A percentile compares a stretch with the other conserved stretches of the same genome.
phyloP scores from a whole-genome alignment of 1,140 invertebrate species.

The Zaprionus taronus region DNA sequence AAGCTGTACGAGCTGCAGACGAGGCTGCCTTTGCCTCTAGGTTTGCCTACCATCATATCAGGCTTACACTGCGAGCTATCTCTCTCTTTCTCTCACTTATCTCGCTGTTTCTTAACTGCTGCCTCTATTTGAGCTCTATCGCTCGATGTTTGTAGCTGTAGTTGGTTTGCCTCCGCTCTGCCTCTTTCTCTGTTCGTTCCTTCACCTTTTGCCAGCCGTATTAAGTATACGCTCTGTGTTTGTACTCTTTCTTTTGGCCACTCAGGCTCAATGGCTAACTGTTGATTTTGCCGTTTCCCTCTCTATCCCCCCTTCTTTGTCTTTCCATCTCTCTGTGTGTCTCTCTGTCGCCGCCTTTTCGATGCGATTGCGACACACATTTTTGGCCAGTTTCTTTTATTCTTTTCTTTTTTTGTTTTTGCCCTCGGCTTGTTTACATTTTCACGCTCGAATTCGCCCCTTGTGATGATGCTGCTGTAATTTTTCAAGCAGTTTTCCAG shows the following conservation, averaged over 20 bases:
- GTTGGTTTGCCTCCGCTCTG: not conserved
- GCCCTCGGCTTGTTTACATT: slow-evolving; percentile 74
- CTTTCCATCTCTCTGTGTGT: slow-evolving; percentile 7
- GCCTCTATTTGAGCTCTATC: slow-evolving; percentile 9
- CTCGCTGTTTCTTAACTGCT: not conserved
- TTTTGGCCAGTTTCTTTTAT: slow-evolving; percentile 42
- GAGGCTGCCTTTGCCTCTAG: not conserved
- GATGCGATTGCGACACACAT: slow-evolving; percentile 71
- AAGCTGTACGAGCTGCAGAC: not conserved
- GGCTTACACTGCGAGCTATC: not conserved
- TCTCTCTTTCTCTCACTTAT: not conserved
- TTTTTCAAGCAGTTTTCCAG: slow-evolving; percentile 68
- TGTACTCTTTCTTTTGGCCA: slow-evolving; percentile 35
- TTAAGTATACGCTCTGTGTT: slow-evolving; percentile 53
- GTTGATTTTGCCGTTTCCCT: slow-evolving; percentile 69
- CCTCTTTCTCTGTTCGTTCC: not conserved
- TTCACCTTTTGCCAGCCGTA: slow-evolving; percentile 12
- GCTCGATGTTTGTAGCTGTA: slow-evolving; percentile 4
- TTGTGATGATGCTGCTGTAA: slow-evolving; percentile 63
- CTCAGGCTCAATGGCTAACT: slow-evolving; percentile 81
- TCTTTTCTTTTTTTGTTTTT: slow-evolving; percentile 22
- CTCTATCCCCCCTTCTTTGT: slow-evolving; percentile 12
- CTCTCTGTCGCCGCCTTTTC: slow-evolving; percentile 9
- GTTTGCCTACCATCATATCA: not conserved
- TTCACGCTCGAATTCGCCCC: slow-evolving; percentile 78